Evolutionary conservation across 2,113 vertebrate species (phyloP), one percentile per base, ranked within the genome.

Genomic region (Nibea albiflora): DNA sequence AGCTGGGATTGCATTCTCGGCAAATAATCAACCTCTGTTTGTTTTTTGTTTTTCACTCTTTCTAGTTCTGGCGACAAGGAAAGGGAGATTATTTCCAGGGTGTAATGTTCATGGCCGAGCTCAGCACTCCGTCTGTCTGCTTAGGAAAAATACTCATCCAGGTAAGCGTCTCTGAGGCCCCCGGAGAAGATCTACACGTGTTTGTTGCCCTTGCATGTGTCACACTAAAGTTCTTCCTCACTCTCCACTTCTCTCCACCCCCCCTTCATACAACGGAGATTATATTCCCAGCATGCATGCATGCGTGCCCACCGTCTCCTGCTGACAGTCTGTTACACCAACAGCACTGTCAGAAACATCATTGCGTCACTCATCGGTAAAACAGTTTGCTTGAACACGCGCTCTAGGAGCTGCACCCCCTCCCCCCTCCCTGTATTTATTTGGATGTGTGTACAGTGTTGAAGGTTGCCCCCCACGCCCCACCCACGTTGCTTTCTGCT

Each of bases 51-150:
- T 46, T 14, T 46, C 44, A 14, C 42, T 84, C 44, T 75, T 22
- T 61, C 28, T 86, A 98, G 97, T 96, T 97, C 72, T 96, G 95
- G 96, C 94, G 97, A 68, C 96, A 97, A 84, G 96, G 96, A 76
- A 96, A 95, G 56, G 97, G 97, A 0, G 97, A 98, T 83, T 98
- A 97, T 93, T 97, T 98, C 90, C 93, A 97, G 81, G 97, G 97
- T 57, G 94, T 97, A 82, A 95, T 98, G 96, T 94, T 98, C 91
- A 96, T 98, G 96, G 97, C 97, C 5, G 97, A 98, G 89, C 93
- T 98, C 89, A 98, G 97, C 95, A 98, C 97, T 16, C 97, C 97
- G 1, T 98, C 96, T 14, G 97, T 98, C 91, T 98, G 97, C 91
- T 95, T 98, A 62, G 97, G 97, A 86, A 98, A 98, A 90, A 96